These are phyloP conservation scores for Phrynocephalus forsythii DNA, from an alignment of 2,797 vertebrate genomes.

Conservation along the genomic window DNA sequence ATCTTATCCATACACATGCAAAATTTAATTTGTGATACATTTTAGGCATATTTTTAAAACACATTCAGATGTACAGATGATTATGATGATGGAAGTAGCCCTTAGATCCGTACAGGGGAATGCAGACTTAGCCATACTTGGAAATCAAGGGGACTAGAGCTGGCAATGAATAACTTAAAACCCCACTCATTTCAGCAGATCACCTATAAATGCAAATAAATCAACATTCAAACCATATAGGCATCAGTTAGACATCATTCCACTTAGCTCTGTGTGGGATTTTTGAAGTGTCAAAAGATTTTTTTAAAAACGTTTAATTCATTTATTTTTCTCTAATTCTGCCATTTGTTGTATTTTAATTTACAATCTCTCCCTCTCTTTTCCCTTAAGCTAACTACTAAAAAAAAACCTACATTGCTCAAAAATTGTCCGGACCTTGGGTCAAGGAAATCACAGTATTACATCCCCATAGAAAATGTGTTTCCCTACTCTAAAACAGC, in stretches of 20 bases:
- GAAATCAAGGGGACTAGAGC: not conserved
- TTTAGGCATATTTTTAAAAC: no score
- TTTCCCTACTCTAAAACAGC: conserved; percentile 87
- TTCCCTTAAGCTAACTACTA: conserved; percentile 70
- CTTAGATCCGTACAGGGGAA: not conserved
- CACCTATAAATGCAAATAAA: no score
- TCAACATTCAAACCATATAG: not conserved
- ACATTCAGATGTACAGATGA: not conserved
- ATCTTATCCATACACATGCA: no score
- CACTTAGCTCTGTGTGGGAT: not conserved
- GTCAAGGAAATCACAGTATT: conserved; percentile 87
- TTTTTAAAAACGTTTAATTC: not conserved
- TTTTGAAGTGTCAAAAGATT: not conserved
- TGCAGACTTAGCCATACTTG: not conserved
- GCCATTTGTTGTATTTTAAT: conserved; percentile 52
- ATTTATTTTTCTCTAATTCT: not conserved
- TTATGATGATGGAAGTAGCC: not conserved
- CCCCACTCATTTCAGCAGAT: not conserved
- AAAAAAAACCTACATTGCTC: conserved; percentile 79
- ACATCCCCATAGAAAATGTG: conserved; percentile 85
- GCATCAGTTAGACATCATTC: no score
- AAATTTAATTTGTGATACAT: no score
- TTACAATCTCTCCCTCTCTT: conserved; percentile 68
- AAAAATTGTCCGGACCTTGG: conserved; percentile 84
- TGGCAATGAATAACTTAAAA: not conserved